Base-by-base conservation (phyloP, 2,797 vertebrate genomes). In the Xenopus petersii region DNA sequence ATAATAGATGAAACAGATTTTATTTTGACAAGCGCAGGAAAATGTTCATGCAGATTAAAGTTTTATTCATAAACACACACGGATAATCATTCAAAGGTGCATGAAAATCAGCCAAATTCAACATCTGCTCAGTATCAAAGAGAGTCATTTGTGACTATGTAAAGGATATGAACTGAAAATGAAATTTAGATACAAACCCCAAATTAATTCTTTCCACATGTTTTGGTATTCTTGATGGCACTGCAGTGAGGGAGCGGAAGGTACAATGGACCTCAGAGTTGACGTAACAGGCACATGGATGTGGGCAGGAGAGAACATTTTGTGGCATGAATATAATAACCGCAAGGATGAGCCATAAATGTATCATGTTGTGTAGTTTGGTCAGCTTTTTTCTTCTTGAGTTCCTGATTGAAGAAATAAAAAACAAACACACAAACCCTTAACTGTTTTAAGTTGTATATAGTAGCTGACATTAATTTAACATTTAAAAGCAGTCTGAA, bases 201-300 rank as follows among this genome's bases (percentile, higher is more conserved):
- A 98, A 75, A 81, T 98, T 98, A 80, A 98, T 93, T 64, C 95
- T 93, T 74, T 96, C 93, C 91, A 94, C 93, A 0, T 91, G 82
- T 66, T 65, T 86, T 0, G 92, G 75, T 9, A 94, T 86, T 7
- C 90, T 88, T 0, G 89, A 75, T 0, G 96, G 96, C 80, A 98
- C 85, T 0, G 87, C 59, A 33, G 83, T 30, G 54, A 98, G 82
- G 42, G 96, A 96, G 59, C 96, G 92, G 81, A 98, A 98, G 17
- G 96, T 98, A 89, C 97, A 98, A 87, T 97, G 96, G 62, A 98
- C 93, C 81, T 98, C 95, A 0, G 87, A 85, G 70, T 93, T 91
- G 24, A 93, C 89, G 21, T 95, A 96, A 82, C 97, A 98, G 80
- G 95, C 86, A 21, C 97, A 98, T 2, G 91, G 89, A 0, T 84